Evolutionary conservation across 2,797 vertebrate species (phyloP), one percentile per base, ranked within the genome.

Genomic region (Neostethus bicornis): DNA sequence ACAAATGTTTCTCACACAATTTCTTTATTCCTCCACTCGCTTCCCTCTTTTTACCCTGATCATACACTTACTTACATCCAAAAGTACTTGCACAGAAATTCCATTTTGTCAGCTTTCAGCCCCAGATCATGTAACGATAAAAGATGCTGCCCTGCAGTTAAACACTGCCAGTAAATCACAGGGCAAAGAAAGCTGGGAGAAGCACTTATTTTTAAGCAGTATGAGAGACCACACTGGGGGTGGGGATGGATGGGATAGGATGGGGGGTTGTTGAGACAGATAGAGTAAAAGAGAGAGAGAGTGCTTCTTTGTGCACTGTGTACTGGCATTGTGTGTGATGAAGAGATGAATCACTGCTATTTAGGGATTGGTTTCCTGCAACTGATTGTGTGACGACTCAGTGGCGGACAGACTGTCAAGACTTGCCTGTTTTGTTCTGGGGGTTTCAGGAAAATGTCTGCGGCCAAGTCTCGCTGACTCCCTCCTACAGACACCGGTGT

Each of bases 291-390:
- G 67, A 65, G 53, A 67, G 72, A 61, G 64, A 51, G 61, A 85
- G 80, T 85, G 85, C 71, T 70, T 85, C 87, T 90, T 88, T 92
- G 88, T 92, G 89, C 85, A 75, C 79, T 84, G 85, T 86, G 86
- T 86, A 79, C 86, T 77, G 84, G 81, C 75, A 87, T 91, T 90
- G 86, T 87, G 85, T 90, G 87, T 87, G 89, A 90, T 87, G 88
- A 90, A 88, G 84, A 90, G 91, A 92, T 91, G 91, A 92, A 92
- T 93, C 91, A 90, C 84, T 85, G 89, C 89, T 92, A 92, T 92
- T 93, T 92, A 90, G 89, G 89, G 88, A 90, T 91, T 88, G 84
- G 90, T 91, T 92, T 93, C 91, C 91, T 92, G 89, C 86, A 84
- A 88, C 84, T 85, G 88, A 91, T 91, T 88, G 87, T 91, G 86